A percentile compares a stretch with the other conserved stretches of the same genome.
These are phyloP conservation scores for Natator depressus DNA, from an alignment of 2,113 vertebrate genomes.

Conservation along the genomic window DNA sequence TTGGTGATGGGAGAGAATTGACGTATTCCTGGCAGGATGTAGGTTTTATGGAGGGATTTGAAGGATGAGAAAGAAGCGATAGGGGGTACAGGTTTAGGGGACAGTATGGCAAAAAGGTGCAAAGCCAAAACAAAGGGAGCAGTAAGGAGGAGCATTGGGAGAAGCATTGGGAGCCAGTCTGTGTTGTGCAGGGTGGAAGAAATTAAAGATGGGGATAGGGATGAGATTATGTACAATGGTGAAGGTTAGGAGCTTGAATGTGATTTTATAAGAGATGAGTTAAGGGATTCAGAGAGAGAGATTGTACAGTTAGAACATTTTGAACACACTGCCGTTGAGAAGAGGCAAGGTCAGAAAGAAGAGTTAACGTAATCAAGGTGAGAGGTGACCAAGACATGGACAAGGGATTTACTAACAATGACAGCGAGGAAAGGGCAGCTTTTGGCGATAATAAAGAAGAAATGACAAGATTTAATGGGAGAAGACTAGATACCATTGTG, in stretches of 20 bases:
- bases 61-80: not conserved
- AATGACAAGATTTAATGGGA: not conserved
- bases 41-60: not conserved
- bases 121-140: not conserved
- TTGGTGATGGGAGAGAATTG: not conserved
- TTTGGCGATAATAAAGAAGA: not conserved
- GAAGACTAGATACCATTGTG: not conserved
- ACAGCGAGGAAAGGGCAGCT: not conserved
- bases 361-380: not conserved
- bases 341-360: not conserved
- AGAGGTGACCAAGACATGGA: not conserved
- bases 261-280: conserved; percentile 32
- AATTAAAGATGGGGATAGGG: conserved; percentile 4
- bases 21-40: not conserved
- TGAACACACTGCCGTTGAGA: not conserved
- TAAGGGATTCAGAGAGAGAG: not conserved
- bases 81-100: not conserved
- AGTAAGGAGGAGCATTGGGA: not conserved
- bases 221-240: conserved; percentile 34
- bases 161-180: not conserved
- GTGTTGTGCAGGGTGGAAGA: not conserved
- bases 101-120: not conserved
- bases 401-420: not conserved
- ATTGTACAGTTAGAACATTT: not conserved
- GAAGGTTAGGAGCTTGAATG: conserved; percentile 1